Percentiles rank a stretch among this genome's conserved stretches.
These are phyloP conservation scores for Muntiacus reevesi DNA, from an alignment of 2,113 vertebrate genomes.

Conservation along the genomic window DNA sequence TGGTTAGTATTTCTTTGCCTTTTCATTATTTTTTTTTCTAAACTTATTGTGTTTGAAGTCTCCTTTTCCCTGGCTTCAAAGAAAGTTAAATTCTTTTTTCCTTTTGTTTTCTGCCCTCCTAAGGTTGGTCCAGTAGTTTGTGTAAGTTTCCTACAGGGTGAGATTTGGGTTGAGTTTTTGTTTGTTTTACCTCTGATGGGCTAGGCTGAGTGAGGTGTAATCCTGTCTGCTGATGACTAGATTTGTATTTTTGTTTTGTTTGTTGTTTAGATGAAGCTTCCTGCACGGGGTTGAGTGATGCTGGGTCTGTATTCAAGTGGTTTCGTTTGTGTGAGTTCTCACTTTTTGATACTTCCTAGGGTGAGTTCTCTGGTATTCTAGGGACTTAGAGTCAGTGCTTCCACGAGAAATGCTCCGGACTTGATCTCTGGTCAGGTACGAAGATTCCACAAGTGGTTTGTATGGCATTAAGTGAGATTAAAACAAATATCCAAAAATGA, in stretches of 20 bases:
- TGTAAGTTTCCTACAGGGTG: neutral
- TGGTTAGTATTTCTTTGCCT: neutral
- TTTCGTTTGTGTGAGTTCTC: neutral
- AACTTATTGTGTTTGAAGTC: neutral
- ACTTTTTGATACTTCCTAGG: neutral
- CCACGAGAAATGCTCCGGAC: neutral
- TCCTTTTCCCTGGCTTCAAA: neutral
- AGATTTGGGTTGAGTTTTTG: neutral
- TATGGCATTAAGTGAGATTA: neutral
- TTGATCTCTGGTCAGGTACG: neutral
- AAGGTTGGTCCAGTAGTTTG: neutral
- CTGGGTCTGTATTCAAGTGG: neutral
- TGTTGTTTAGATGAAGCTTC: neutral
- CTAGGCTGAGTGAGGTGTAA: neutral
- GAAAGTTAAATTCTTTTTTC: neutral
- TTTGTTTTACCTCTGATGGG: neutral
- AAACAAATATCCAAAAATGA: neutral
- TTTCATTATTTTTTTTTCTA: neutral
- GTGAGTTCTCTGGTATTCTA: neutral
- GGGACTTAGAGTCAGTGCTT: neutral
- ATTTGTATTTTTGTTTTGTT: neutral
- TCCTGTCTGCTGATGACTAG: neutral
- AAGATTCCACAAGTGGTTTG: neutral
- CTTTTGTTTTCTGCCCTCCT: neutral
- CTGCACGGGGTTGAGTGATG: neutral